phyloP scores from a whole-genome alignment of 1,140 invertebrate species.

The Linepithema humile region DNA sequence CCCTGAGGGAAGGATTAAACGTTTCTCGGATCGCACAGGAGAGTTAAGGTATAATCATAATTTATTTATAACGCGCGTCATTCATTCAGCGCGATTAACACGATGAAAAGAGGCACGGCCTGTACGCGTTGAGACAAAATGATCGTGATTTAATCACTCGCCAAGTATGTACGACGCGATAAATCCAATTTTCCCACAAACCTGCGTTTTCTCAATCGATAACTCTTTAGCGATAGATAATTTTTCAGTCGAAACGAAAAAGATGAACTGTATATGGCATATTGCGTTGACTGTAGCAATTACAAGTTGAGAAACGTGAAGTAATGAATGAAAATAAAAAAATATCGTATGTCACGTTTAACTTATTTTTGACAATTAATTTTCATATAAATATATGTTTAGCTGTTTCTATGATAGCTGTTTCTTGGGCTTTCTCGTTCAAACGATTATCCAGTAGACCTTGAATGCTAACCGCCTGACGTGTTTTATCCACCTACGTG shows the following conservation, averaged over 20 bases:
- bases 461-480: slow-evolving; percentile 59
- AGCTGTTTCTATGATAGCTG: not conserved
- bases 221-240: not conserved
- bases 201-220: not conserved
- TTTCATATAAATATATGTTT: not conserved
- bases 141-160: slow-evolving; percentile 45
- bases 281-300: too few species aligned
- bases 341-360: not conserved
- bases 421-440: slow-evolving; percentile 20
- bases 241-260: not conserved
- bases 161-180: slow-evolving; percentile 19
- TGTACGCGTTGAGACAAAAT: slow-evolving; percentile 9
- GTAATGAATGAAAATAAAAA: not conserved
- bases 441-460: slow-evolving; percentile 49
- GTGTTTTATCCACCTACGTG: slow-evolving; percentile 59
- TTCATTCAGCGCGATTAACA: slow-evolving; percentile 54
- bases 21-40: slow-evolving; percentile 24
- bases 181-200: slow-evolving; percentile 29
- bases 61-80: slow-evolving; percentile 48
- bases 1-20: slow-evolving; percentile 31
- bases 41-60: slow-evolving; percentile 48
- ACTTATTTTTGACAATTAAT: not conserved
- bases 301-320: not conserved
- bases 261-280: not conserved
- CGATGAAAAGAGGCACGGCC: slow-evolving; percentile 47